Percentiles rank a stretch among this genome's conserved stretches.
Conservation (phyloP, 1,140 invertebrate genomes). For the Drosophila ambigua region DNA sequence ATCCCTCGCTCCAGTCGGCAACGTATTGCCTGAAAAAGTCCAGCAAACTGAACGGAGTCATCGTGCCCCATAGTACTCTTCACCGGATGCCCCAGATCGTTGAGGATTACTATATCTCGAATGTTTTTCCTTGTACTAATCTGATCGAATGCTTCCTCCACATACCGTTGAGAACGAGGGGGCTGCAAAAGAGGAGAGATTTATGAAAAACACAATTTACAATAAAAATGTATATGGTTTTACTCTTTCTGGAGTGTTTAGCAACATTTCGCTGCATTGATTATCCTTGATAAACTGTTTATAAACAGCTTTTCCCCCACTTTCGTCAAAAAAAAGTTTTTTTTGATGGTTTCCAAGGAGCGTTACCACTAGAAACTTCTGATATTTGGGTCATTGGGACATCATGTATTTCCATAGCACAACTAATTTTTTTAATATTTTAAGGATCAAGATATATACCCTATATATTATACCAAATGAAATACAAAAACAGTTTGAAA, state of each 20-base stretch:
- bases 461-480: too few species aligned
- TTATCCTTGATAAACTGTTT: background rate
- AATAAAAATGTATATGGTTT: background rate
- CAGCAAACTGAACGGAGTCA: conserved; percentile 58
- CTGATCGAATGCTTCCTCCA: conserved; percentile 64
- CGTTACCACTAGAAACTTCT: conserved; percentile 5
- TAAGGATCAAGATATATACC: too few species aligned
- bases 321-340: background rate
- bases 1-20: conserved; percentile 66
- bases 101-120: conserved; percentile 68
- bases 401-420: background rate
- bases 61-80: conserved; percentile 65
- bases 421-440: background rate
- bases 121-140: conserved; percentile 66
- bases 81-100: conserved; percentile 70
- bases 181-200: conserved; percentile 22
- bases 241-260: conserved; percentile 46
- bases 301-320: background rate
- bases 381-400: conserved; percentile 50
- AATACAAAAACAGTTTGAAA: too few species aligned
- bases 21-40: conserved; percentile 63
- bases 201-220: background rate
- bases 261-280: conserved; percentile 39
- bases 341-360: conserved; percentile 30
- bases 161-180: conserved; percentile 60